Evolutionary conservation across 2,113 vertebrate species (phyloP), one percentile per base, ranked within the genome.

Genomic region (Acanthisitta chloris): DNA sequence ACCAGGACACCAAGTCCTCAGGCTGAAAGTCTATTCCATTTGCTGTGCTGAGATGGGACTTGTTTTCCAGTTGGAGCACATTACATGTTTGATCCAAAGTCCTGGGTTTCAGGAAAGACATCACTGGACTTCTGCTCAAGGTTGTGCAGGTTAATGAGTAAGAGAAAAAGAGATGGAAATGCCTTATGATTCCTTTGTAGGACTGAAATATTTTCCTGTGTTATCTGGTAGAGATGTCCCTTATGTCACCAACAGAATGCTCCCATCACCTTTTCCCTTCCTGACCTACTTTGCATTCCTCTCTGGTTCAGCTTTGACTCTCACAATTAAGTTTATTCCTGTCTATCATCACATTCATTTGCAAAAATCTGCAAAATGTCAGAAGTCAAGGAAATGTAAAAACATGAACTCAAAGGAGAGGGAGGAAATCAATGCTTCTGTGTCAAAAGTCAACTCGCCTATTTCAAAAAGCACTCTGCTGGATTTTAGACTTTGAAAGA

Each of bases 161-260:
- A 3, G 1, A 28, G 10, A 34, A 12, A 29, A 33, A 42, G n/a
- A 15, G 26, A 12, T 17, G 45, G 33, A 43, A 65, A 36, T 23
- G 51, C 24, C 33, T 25, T 21, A 0, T 0, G 8, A 12, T 12
- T n/a, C 40, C 67, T 70, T 3, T 29, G 5, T 0, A 29, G 48
- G 26, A 49, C 0, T 43, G 58, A 34, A 49, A 61, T 4, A 5
- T 58, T 6, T 12, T 42, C 70, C 34, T 17, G 8, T 6, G 36
- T 4, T 18, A 13, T 1, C 33, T 65, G 52, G 4, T n/a, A 55
- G 36, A 34, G 15, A 15, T 7, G 34, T 46, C 74, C 55, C 73
- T 57, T 4, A 2, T 3, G n/a, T 12, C 79, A 45, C 58, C 18
- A 25, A 36, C 76, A 33, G 28, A 34, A 28, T 0, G 3, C 8